Percentiles rank a stretch among this genome's conserved stretches.
Evolutionary conservation across 2,888 invertebrate genomes (phyloP).

Genomic region (Hydraecia micacea): DNA sequence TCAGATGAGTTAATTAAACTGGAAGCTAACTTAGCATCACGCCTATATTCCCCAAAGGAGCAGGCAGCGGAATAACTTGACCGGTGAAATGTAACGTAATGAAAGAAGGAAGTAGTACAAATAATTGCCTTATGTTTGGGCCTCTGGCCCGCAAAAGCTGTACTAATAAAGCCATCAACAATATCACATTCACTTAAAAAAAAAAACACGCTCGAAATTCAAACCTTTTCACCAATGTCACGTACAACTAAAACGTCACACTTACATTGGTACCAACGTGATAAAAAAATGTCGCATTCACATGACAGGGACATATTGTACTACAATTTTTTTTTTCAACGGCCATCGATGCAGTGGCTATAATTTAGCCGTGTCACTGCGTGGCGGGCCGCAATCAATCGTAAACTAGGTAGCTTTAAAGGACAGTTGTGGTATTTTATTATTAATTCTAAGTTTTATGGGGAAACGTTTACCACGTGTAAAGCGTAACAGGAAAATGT

Average conservation of each 20-base stretch:
- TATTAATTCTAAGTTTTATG: constrained; percentile 31
- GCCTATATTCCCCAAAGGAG: background rate
- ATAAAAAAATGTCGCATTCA: constrained; percentile 58
- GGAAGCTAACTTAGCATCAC: constrained; percentile 26
- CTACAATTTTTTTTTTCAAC: constrained; percentile 49
- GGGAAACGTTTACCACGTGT: background rate
- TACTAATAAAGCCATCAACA: constrained; percentile 5
- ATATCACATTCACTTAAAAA: constrained; percentile 22
- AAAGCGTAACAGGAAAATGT: background rate
- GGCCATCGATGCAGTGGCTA: constrained; percentile 59
- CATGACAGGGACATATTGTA: constrained; percentile 54
- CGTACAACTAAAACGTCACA: constrained; percentile 45
- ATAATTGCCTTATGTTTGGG: background rate
- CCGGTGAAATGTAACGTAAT: too few relatives aligned
- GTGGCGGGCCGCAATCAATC: constrained; percentile 62
- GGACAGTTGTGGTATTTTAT: constrained; percentile 35
- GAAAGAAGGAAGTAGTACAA: background rate
- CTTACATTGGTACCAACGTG: constrained; percentile 44
- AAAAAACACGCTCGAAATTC: constrained; percentile 19
- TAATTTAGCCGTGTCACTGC: constrained; percentile 61
- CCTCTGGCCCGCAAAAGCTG: background rate
- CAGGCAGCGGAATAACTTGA: background rate
- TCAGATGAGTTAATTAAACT: constrained; percentile 47
- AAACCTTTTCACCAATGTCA: constrained; percentile 35
- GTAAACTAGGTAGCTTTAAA: constrained; percentile 36